Evolutionary conservation across 2,113 vertebrate genomes (phyloP), one percentile per base, ranked within the genome.

Genomic region (Oreocharis arfaki): DNA sequence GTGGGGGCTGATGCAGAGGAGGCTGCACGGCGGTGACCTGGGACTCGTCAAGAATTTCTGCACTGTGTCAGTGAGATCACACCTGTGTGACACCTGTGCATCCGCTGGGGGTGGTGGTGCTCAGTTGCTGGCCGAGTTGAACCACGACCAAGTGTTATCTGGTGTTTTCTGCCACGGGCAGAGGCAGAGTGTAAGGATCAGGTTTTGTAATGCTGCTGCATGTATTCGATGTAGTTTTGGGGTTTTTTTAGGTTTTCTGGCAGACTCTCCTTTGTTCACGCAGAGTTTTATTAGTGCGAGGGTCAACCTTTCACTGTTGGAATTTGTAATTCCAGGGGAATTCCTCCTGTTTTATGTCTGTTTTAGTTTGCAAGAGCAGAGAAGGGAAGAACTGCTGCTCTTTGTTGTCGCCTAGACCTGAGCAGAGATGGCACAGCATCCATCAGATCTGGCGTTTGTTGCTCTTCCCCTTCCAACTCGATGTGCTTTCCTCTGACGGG

Each of bases 381-480:
- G 39, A 9, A 30, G 22, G 20, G 24, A 41, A 27, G 49, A 61
- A 9, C 18, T 35, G 32, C 13, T 3, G 2, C 9, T 39, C 28
- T 37, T 23, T 8, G 0, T 4, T 17, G 22, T 16, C 4, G 4
- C 11, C 17, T 15, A n/a, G 56, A 11, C 49, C 16, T 8, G 17
- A 35, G 24, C 22, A 44, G 33, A 21, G 13, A 42, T 35, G 41
- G 7, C 10, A 1, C 22, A 9, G 3, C 15, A 2, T 6, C 39
- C 1, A 0, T 10, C 64, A 11, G 5, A 7, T 7, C 5, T 30
- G 68, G 5, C 10, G 2, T 3, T 15, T 10, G 15, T 20, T 0
- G 4, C 41, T 50, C 6, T 24, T 67, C 5, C 44, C 18, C 47
- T 20, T 24, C 19, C 6, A 3, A 3, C 41, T 11, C 27, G 8